These are phyloP conservation scores for Conus ventricosus DNA, from an alignment of 1,140 invertebrate genomes.

Conservation along the genomic window DNA sequence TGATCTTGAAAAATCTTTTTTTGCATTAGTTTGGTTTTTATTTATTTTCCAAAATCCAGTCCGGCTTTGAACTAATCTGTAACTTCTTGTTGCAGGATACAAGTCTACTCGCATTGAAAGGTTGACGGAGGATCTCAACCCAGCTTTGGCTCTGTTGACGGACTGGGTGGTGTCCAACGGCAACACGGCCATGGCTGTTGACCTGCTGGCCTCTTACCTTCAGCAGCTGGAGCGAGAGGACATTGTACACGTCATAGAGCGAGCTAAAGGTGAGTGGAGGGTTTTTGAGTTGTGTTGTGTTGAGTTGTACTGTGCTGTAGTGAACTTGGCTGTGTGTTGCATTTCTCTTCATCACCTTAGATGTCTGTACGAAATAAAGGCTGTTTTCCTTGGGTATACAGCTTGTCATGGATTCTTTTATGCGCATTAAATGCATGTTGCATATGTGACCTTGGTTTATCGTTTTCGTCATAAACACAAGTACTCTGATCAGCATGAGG, in stretches of 20 bases:
- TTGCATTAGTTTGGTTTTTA: no score
- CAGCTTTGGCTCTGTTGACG: conserved; percentile 72
- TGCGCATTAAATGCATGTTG: no score
- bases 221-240: conserved; percentile 74
- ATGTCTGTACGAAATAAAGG: no score
- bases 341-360: background rate
- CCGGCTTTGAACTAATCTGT: no score
- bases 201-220: conserved; percentile 73
- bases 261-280: conserved; percentile 64
- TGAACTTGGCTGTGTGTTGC: background rate
- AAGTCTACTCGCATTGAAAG: conserved; percentile 71
- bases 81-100: conserved; percentile 65
- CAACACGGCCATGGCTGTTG: conserved; percentile 75
- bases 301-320: background rate
- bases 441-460: no score
- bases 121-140: conserved; percentile 74
- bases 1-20: no score
- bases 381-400: no score
- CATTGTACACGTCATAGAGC: conserved; percentile 72
- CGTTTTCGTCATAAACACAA: no score
- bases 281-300: background rate
- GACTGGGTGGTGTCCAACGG: conserved; percentile 76
- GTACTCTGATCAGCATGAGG: no score
- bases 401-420: no score
- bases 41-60: no score